Evolutionary conservation across 2,888 invertebrate genomes (phyloP), one percentile per base, ranked within the genome.

Genomic region (Incurvaria masculella): DNA sequence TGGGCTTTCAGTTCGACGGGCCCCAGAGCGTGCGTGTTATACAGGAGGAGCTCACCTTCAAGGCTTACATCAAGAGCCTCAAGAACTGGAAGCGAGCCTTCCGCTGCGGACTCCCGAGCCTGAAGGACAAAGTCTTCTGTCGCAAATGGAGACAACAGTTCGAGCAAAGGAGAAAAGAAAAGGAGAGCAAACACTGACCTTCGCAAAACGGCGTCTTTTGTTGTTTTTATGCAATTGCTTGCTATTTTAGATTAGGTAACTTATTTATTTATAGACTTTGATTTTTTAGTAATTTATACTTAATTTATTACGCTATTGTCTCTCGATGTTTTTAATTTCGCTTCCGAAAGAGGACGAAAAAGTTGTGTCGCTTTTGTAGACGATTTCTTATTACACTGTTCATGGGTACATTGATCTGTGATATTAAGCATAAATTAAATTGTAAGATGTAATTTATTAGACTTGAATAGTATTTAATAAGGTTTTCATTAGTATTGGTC

Each of bases 11-110:
- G 49, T 61, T 62, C 47, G 69, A 70, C 57, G 76, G 81, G 2
- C 80, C 81, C 57, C 65, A 78, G 2, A 81, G 83, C 0, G 63
- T 71, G 49, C 81, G 81, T 59, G 66, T 83, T 43, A 76, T 82
- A 52, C 80, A 83, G 54, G 86, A 87, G 60, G 80, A 81, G 60
- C 82, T 83, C 26, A 81, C 85, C 2, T 72, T 85, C 49, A 76
- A 80, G 54, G 78, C 80, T 10, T 83, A 85, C 59, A 78, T 76
- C 26, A 79, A 72, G 42, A 80, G 84, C 51, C 65, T 87, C 10
- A 79, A 80, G 60, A 82, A 83, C 57, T 85, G 85, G 81, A 72
- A 72, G 45, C 68, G 64, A 23, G 80, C 81, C 48, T 71, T 83
- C 52, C 70, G 66, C 48, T 74, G 72, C 59, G 49, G 56, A 14